Evolutionary conservation across 2,888 invertebrate genomes (phyloP).

Genomic region (Phrixothrix hirtus): DNA sequence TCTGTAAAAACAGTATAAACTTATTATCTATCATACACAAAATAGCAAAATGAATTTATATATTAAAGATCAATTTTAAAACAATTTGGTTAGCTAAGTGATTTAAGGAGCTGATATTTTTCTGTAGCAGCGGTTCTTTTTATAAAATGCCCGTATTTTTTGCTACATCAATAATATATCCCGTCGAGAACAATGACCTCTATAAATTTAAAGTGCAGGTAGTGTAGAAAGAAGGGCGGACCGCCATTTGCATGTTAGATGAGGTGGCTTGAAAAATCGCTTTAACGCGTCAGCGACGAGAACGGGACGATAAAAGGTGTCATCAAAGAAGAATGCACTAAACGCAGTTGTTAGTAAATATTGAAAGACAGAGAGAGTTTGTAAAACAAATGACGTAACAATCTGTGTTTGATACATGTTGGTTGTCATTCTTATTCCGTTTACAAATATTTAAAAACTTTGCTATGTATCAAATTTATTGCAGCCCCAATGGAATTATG

Average conservation of each 20-base stretch:
- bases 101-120: too few relatives aligned
- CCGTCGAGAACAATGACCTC: constrained; percentile 31
- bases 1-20: too few relatives aligned
- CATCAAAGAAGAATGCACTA: neutral
- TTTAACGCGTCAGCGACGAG: constrained; percentile 35
- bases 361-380: neutral
- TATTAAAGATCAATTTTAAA: too few relatives aligned
- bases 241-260: constrained; percentile 40
- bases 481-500: too few relatives aligned
- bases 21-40: too few relatives aligned
- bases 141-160: constrained; percentile 19
- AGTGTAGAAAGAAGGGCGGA: constrained; percentile 36
- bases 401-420: neutral
- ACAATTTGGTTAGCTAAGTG: too few relatives aligned
- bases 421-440: neutral
- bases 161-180: constrained; percentile 31
- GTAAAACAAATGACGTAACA: neutral
- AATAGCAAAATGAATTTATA: too few relatives aligned
- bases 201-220: constrained; percentile 37
- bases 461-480: too few relatives aligned
- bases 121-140: neutral
- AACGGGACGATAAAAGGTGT: constrained; percentile 16
- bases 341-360: neutral
- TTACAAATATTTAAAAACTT: too few relatives aligned
- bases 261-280: constrained; percentile 34